Base-by-base conservation (phyloP, 2,888 invertebrate genomes). In the Anthophora plumipes region DNA sequence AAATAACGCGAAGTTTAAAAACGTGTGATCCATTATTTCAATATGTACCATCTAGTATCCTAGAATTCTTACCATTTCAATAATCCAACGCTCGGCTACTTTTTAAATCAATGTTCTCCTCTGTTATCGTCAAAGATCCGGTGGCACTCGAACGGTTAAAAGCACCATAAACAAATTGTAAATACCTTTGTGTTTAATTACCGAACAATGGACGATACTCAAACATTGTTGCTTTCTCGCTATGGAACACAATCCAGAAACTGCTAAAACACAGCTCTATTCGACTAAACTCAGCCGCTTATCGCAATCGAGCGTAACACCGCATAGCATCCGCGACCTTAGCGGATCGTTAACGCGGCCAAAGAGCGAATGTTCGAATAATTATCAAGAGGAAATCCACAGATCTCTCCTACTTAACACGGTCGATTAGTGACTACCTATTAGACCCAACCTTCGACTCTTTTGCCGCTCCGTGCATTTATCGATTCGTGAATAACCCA, bases 311-410 rank as follows among this genome's bases (percentile, higher is more conserved):
- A 63, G 50, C 50, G 57, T 72, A 55, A 43, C 68, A 50, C 50
- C 43, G 60, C 41, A 66, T 70, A 71, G 71, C 76, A 39, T 55
- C 41, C 43, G 41, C 63, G 72, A 80, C 77, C 80, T 72, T 71
- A 63, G 67, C 43, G 48, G 69, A 66, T 50, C 66, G 70, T 41
- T 61, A 59, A 48, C 39, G 60, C 39, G 50, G 46, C 31, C 52
- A 43, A 48, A n/a, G 43, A 80, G 67, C 68, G 46, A 46, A 52
- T 70, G 77, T 43, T 72, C 46, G 77, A 80, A 77, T 80, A 72
- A 78, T 78, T 81, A 63, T 81, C 78, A 57, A 66, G 57, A 67
- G 74, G 63, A 74, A 78, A 78, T 67, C 66, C 66, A 66, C 80
- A 54, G 64, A 31, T 57, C 25, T 39, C 25, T 48, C 71, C 54